Evolutionary conservation across 1,140 invertebrate genomes (phyloP).

Genomic region (Zaprionus ghesquierei): DNA sequence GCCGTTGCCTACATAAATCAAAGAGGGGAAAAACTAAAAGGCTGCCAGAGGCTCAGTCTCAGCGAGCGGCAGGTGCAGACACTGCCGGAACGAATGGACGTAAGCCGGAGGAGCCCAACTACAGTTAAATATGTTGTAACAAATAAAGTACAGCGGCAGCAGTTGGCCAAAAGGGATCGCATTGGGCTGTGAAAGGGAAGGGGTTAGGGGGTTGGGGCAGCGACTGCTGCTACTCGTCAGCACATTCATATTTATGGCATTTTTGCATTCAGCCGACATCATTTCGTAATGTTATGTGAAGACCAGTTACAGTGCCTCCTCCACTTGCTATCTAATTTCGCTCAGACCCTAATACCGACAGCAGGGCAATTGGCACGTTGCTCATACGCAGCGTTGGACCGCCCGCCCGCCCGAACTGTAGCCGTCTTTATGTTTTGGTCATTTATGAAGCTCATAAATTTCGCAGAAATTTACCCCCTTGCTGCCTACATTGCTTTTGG

Average conservation of each 20-base stretch:
- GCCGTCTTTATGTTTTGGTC: slow-evolving; percentile 67
- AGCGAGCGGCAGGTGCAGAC: slow-evolving; percentile 18
- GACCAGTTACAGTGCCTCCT: slow-evolving; percentile 48
- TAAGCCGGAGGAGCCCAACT: slow-evolving; percentile 44
- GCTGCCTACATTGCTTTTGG: slow-evolving; percentile 31
- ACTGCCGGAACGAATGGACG: neutral
- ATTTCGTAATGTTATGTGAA: slow-evolving; percentile 77
- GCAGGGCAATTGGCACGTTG: slow-evolving; percentile 77
- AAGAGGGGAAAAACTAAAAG: slow-evolving; percentile 67
- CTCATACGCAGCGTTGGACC: slow-evolving; percentile 65
- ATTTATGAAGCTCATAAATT: slow-evolving; percentile 81
- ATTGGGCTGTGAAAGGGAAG: neutral
- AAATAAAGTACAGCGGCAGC: slow-evolving; percentile 70
- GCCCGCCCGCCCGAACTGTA: neutral
- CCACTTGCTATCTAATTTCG: neutral
- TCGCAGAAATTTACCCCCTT: slow-evolving; percentile 57
- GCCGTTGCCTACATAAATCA: slow-evolving; percentile 73
- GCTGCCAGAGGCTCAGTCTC: slow-evolving; percentile 49
- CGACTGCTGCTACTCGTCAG: slow-evolving; percentile 59
- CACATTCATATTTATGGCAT: slow-evolving; percentile 81
- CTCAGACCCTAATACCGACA: slow-evolving; percentile 33
- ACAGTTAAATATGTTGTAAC: slow-evolving; percentile 80
- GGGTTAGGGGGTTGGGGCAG: slow-evolving; percentile 25
- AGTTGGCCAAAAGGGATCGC: slow-evolving; percentile 45
- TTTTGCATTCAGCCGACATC: slow-evolving; percentile 78